These are phyloP conservation scores for Steinernema feltiae DNA, from an alignment of 1,140 invertebrate species.

Conservation along the genomic window DNA sequence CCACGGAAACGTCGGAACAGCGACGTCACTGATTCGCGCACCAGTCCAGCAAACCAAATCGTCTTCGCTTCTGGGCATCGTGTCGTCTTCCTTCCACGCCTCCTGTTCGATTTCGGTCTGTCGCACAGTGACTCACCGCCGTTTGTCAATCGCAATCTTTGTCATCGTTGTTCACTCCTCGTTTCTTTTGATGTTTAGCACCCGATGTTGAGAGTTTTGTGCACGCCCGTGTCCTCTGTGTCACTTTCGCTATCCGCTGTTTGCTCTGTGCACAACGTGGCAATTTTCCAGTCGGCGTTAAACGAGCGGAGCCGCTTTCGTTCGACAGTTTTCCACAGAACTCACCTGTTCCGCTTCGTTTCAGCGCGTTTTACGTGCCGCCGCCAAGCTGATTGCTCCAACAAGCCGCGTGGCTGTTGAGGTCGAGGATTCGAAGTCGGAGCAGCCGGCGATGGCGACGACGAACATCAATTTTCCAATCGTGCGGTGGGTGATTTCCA, in stretches of 20 bases:
- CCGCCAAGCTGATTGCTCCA: neutral
- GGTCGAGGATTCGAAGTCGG: neutral
- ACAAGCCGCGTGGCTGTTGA: neutral
- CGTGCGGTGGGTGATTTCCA: neutral
- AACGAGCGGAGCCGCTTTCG: no score
- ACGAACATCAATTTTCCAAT: neutral
- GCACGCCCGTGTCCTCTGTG: neutral
- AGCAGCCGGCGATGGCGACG: neutral
- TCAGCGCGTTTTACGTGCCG: neutral
- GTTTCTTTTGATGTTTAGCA: no score
- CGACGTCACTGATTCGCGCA: no score
- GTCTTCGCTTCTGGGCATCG: neutral
- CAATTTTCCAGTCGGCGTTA: no score
- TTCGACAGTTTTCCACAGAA: no score
- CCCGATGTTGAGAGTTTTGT: neutral
- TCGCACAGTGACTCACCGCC: neutral
- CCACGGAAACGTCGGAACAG: no score
- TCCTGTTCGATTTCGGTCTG: neutral
- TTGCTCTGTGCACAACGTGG: no score
- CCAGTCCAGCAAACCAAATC: no score
- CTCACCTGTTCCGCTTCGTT: neutral
- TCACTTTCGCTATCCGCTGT: neutral
- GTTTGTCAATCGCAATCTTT: neutral
- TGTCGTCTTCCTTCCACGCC: neutral
- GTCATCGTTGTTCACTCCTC: neutral